A percentile compares a stretch with the other conserved stretches of the same genome.
Evolutionary conservation across 2,888 invertebrate genomes (phyloP).

Genomic region (Caenorhabditis uteleia): DNA sequence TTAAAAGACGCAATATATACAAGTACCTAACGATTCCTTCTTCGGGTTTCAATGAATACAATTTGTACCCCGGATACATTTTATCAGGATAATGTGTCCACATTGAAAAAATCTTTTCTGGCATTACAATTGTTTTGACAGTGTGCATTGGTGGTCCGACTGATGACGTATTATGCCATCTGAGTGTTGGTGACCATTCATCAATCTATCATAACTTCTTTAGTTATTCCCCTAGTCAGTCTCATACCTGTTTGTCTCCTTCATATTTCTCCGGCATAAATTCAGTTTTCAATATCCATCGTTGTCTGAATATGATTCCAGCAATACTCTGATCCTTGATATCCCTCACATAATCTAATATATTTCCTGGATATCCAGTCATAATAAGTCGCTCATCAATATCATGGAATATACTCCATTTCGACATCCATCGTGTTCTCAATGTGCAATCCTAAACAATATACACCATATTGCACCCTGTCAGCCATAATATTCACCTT

Average conservation of each 20-base stretch:
- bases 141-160: constrained; percentile 32
- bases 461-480: not conserved
- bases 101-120: constrained; percentile 15
- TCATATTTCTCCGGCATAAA: constrained; percentile 25
- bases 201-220: not conserved
- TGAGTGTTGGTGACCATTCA: constrained; percentile 33
- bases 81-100: not conserved
- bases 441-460: constrained; percentile 8
- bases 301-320: constrained; percentile 22
- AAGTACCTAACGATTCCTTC: constrained; percentile 25
- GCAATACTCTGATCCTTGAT: constrained; percentile 6
- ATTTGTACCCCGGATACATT: constrained; percentile 1
- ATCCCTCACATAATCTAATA: constrained; percentile 10
- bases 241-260: constrained; percentile 13
- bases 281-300: constrained; percentile 40
- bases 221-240: too few species aligned
- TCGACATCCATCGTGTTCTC: constrained; percentile 10
- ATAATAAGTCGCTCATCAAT: constrained; percentile 15
- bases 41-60: constrained; percentile 8
- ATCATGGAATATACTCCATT: constrained; percentile 22
- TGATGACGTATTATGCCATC: constrained; percentile 26
- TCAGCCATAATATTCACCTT: not conserved
- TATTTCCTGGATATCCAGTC: constrained; percentile 17
- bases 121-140: constrained; percentile 24
- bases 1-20: too few species aligned